Base-by-base conservation (phyloP, 1,140 invertebrate species). In the Lasioglossum baleicum region DNA sequence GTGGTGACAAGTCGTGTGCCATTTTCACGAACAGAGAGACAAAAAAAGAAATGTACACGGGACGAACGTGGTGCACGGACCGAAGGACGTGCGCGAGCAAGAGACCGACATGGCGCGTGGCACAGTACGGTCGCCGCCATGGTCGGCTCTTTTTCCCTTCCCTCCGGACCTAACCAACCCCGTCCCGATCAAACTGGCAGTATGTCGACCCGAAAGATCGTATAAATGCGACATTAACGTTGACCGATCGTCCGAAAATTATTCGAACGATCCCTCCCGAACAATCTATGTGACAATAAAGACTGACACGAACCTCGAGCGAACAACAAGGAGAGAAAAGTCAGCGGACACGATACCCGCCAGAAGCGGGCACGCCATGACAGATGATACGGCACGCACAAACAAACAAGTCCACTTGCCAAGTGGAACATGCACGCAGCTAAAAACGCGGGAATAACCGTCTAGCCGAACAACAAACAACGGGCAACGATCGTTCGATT, bases 91-190 rank as follows among this genome's bases (percentile, higher is more conserved):
- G 90, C 87, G 85, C 82, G 71, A 82, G 81, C 80, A 87, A 66
- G 76, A 84, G 78, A 68, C 75, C 81, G 89, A 88, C 87, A 92
- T 91, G 91, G 90, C 91, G 91, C 90, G 90, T 90, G 90, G 88
- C 88, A 89, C 84, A 40, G 75, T 80, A 88, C 87, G 89, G 88
- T 75, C 80, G 90, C 86, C 88, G 91, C 91, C 91, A 92, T 91
- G 81, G 83, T 83, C 80, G 70, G 84, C 82, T 83, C 82, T 81
- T 86, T 85, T 86, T 85, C 82, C 74, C 86, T 78, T 72, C 80
- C 70, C 66, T 17, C 78, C 64, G n/a, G 79, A 72, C 61, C 82
- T 67, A 76, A 81, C 74, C 80, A 81, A 77, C 79, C 72, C 79
- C 35, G 66, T 75, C 42, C 11, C 22, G 53, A 67, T 26, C 6